phyloP scores from a whole-genome alignment of 2,113 vertebrate genomes.

The Rhombomys opimus region DNA sequence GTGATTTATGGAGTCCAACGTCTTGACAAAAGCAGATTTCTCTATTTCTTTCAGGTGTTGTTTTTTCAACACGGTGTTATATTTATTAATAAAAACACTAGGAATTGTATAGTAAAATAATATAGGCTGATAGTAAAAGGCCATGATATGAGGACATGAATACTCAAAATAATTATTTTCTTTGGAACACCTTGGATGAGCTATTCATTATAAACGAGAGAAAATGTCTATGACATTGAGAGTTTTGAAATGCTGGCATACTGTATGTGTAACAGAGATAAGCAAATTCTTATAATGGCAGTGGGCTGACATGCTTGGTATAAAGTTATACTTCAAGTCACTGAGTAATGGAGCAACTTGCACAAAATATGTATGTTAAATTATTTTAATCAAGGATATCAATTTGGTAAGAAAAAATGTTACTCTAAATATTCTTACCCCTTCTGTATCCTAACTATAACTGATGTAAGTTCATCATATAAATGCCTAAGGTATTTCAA shows the following conservation, averaged over 20 bases:
- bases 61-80: constrained; percentile 66
- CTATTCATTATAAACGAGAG: constrained; percentile 52
- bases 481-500: neutral
- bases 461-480: neutral
- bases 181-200: neutral
- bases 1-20: constrained; percentile 63
- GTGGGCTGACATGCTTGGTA: neutral
- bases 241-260: neutral
- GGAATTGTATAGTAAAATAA: neutral
- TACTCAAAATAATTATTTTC: constrained; percentile 32
- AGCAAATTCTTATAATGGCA: constrained; percentile 48
- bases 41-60: constrained; percentile 59
- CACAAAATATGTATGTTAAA: neutral
- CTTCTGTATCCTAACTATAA: neutral
- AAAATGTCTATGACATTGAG: neutral
- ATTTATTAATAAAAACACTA: constrained; percentile 75
- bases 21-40: constrained; percentile 54
- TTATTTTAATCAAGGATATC: neutral
- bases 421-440: neutral
- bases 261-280: constrained; percentile 52
- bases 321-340: neutral
- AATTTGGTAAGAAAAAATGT: neutral
- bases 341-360: neutral
- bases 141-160: neutral
- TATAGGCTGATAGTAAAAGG: constrained; percentile 71